Evolutionary conservation across 2,888 invertebrate species (phyloP).

Genomic region (Acanthosepion lycidas): DNA sequence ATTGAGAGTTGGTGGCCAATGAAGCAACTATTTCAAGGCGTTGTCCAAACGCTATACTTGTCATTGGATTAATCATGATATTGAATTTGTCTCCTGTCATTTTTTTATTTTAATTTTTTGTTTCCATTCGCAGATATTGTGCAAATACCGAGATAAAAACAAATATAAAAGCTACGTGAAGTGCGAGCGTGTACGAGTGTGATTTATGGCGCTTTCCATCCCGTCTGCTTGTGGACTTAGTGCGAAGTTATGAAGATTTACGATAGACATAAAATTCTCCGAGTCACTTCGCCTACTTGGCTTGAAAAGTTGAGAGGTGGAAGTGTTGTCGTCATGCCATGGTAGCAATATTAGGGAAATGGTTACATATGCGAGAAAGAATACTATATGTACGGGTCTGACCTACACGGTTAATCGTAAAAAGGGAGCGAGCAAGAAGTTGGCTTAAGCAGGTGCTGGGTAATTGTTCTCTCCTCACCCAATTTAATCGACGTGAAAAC

Average conservation of each 20-base stretch:
- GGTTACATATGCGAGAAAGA: neutral
- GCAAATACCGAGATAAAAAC: neutral
- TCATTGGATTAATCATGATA: conserved; percentile 16
- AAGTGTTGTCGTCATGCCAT: neutral
- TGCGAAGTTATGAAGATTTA: neutral
- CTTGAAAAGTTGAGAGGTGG: conserved; percentile 9
- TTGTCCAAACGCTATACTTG: neutral
- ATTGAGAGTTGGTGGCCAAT: too few relatives aligned
- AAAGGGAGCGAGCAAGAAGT: neutral
- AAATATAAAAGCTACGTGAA: neutral
- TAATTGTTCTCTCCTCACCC: too few relatives aligned
- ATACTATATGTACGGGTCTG: neutral
- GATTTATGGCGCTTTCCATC: neutral
- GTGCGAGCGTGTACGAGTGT: neutral
- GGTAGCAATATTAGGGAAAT: neutral
- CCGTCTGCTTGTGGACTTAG: neutral
- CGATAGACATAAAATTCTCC: neutral
- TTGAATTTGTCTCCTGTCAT: neutral
- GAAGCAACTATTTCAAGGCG: neutral
- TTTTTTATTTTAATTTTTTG: neutral
- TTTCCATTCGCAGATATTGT: neutral
- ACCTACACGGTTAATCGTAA: neutral
- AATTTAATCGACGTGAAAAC: too few relatives aligned
- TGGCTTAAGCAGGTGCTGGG: neutral
- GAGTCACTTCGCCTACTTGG: conserved; percentile 8